Evolutionary conservation across 2,888 invertebrate genomes (phyloP).

Genomic region (Amphipoea oculea): DNA sequence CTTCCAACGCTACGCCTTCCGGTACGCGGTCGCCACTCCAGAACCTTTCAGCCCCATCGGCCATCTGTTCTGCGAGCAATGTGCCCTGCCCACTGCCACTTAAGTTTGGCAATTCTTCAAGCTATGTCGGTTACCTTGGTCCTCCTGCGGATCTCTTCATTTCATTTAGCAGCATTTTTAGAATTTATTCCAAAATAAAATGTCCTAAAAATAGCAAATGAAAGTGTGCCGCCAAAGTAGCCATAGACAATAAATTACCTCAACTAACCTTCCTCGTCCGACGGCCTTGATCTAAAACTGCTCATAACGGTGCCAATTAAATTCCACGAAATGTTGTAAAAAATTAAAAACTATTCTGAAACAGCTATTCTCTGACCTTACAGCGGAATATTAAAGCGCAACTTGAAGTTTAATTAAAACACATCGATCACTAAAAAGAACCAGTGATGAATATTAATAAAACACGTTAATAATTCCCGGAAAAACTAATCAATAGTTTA

Average conservation of each 20-base stretch:
- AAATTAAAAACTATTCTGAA: slow-evolving; percentile 44
- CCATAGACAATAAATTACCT: slow-evolving; percentile 50
- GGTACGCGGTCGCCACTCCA: too few relatives aligned
- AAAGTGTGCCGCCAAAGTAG: slow-evolving; percentile 8
- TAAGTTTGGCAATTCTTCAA: too few relatives aligned
- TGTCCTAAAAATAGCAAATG: slow-evolving; percentile 21
- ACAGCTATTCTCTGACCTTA: slow-evolving; percentile 26
- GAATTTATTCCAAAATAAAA: background rate
- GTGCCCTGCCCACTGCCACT: too few relatives aligned
- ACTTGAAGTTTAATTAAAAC: slow-evolving; percentile 37
- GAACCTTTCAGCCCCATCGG: too few relatives aligned
- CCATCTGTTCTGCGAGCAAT: too few relatives aligned
- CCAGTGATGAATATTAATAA: too few relatives aligned
- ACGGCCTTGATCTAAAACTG: slow-evolving; percentile 51
- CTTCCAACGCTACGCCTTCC: too few relatives aligned
- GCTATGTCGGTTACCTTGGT: too few relatives aligned
- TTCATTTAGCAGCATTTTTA: too few relatives aligned
- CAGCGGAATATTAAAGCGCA: slow-evolving; percentile 30
- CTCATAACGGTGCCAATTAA: slow-evolving; percentile 45
- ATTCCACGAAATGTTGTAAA: slow-evolving; percentile 34
- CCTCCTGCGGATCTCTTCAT: too few relatives aligned
- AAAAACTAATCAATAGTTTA: background rate
- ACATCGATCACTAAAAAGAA: background rate
- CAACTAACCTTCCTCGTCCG: slow-evolving; percentile 27
- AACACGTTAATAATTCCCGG: slow-evolving; percentile 8